Evolutionary conservation across 2,797 vertebrate genomes (phyloP).

Genomic region (Spheniscus humboldti): DNA sequence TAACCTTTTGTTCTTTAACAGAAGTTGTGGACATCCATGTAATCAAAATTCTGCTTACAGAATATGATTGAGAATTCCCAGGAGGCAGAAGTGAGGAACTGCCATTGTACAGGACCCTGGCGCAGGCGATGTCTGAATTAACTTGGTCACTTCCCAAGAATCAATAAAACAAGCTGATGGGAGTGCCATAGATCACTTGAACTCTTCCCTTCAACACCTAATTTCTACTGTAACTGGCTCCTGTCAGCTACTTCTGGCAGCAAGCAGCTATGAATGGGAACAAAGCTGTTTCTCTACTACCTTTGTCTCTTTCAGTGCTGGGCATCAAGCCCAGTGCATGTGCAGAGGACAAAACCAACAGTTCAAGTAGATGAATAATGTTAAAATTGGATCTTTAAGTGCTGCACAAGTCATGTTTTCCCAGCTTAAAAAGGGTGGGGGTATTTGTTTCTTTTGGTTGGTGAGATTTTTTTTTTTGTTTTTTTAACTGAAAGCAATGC

Average conservation of each 20-base stretch:
- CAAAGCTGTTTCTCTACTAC: not conserved
- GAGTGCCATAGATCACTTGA: not conserved
- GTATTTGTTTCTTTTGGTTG: not conserved
- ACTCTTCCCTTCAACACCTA: not conserved
- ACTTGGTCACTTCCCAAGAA: not conserved
- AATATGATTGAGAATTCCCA: not conserved
- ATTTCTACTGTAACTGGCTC: not conserved
- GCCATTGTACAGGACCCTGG: not conserved
- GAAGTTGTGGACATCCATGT: not conserved
- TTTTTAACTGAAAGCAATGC: not conserved
- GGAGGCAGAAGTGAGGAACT: not conserved
- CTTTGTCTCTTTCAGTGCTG: not conserved
- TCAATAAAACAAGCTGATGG: not conserved
- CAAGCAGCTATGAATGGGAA: not conserved
- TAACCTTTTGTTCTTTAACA: not conserved
- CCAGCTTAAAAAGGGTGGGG: not conserved
- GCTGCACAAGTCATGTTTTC: not conserved
- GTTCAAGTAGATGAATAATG: not conserved
- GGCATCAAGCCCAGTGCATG: not conserved
- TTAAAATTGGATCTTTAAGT: not conserved
- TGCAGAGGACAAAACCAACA: not conserved
- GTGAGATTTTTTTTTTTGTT: not conserved
- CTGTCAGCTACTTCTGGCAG: not conserved
- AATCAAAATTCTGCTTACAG: not conserved
- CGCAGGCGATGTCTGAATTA: not conserved